Evolutionary conservation across 2,797 vertebrate genomes (phyloP), one percentile per base, ranked within the genome.

Genomic region (Catamblyrhynchus diadema): DNA sequence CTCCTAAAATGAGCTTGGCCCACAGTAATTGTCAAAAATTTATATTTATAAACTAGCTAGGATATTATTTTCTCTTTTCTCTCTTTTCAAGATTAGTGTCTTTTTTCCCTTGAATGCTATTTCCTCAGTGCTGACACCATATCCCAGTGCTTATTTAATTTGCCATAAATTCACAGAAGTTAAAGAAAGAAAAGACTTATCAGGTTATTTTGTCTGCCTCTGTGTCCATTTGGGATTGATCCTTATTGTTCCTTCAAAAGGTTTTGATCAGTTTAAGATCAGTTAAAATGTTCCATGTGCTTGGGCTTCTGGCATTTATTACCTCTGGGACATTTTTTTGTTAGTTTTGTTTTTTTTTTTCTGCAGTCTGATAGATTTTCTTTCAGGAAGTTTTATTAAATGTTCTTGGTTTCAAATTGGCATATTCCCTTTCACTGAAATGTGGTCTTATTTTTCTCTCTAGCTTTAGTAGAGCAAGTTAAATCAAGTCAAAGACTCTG

Each of bases 381-480:
- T 94, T 91, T 95, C 89, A 91, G 41, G 51, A 92, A 79, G 30
- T 50, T 95, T 95, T 93, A 94, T 95, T 96, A 94, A 94, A 86
- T 85, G 69, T 47, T 44, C 60, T 91, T 90, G 30, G 44, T 84
- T 95, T 94, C 86, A 95, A 92, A 95, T 75, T 65, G 61, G 15
- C 51, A 84, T 92, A 75, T 79, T 93, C 79, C 7, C 12, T 97
- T 96, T 95, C 70, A 91, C 23, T 94, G 78, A 96, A 89, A 71
- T 75, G 61, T 86, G 14, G 79, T 81, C 84, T 89, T 95, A 89
- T 88, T 93, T 95, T 95, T 86, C 74, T 74, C 59, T 81, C 74
- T 73, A 62, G 42, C 77, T 95, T 72, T 86, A 84, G 80, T 62
- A 86, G n/a, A 64, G 8, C 16, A 84, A 86, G 67, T 92, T 93